Conservation (phyloP, 2,797 vertebrate genomes). For the Thamnophis elegans region DNA sequence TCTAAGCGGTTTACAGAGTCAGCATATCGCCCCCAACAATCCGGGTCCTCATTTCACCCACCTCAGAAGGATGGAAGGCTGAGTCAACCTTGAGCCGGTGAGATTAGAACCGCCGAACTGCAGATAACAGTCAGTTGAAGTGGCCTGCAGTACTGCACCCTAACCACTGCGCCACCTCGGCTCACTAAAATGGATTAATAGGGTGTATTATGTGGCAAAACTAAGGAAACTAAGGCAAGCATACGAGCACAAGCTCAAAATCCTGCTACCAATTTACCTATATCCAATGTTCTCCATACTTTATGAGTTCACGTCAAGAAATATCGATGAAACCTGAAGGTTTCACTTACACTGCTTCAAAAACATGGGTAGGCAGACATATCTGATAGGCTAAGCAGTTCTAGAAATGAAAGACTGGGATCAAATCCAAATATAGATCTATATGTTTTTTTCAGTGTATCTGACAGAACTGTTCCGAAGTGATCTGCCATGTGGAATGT, state of each 20-base stretch:
- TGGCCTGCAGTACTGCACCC: no score
- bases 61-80: no score
- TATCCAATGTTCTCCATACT: background rate
- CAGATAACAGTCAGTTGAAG: no score
- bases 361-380: background rate
- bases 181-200: background rate
- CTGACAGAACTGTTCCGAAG: conserved; percentile 49
- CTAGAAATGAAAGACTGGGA: background rate
- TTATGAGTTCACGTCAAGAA: background rate
- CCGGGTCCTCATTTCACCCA: no score
- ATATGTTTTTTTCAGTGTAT: background rate
- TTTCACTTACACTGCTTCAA: background rate
- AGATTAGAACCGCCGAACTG: no score
- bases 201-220: background rate
- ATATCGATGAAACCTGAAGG: background rate
- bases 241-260: background rate
- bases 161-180: no score
- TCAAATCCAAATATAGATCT: conserved; percentile 22
- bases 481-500: conserved; percentile 65
- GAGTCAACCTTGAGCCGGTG: no score
- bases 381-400: background rate
- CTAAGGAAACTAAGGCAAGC: background rate
- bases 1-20: no score
- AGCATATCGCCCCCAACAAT: no score
- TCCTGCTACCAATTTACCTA: background rate